Base-by-base conservation (phyloP, 2,797 vertebrate species). In the Benthosema pterotum region DNA sequence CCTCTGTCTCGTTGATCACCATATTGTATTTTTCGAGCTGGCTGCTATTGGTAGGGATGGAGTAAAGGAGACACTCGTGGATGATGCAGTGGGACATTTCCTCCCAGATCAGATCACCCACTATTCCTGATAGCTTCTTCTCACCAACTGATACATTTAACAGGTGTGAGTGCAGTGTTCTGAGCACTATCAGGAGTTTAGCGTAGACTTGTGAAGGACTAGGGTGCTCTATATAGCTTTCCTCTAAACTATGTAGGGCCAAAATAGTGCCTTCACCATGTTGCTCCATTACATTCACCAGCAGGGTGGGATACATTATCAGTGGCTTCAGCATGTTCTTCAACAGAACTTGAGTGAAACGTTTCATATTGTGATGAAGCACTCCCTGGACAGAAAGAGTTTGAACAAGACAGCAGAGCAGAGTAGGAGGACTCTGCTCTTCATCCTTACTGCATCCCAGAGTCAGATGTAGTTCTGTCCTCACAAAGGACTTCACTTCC, bases 81-180 rank as follows among this genome's bases (percentile, higher is more conserved):
- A 99, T 97, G 78, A 99, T 94, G 77, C 93, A 95, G 57, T 94
- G 91, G 0, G 95, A 98, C 25, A 97, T 77, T 17, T 98, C 95
- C 71, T 96, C 93, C 97, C 97, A 98, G 57, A 99, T 93, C 79
- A 94, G 57, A 43, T 93, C 91, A 7, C 97, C 97, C 14, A 99
- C 84, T 55, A 96, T 87, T 12, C 93, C 80, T 0, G 95, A 89
- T 2, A 97, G 87, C 55, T 79, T 91, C 71, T 77, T 91, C 42
- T 91, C 79, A 1, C 85, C 84, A 4, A 93, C 84, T 28, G 92
- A 83, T 49, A 95, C 89, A 69, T 92, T 97, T 15, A 97, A 83
- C 64, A 97, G 87, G 15, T 96, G 82, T 57, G 79, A 87, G 79
- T 97, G 93, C 17, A 99, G 92, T 0, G 91, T 91, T 84, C 90